Conservation (phyloP, 1,140 invertebrate species). For the Hyphantria cunea region DNA sequence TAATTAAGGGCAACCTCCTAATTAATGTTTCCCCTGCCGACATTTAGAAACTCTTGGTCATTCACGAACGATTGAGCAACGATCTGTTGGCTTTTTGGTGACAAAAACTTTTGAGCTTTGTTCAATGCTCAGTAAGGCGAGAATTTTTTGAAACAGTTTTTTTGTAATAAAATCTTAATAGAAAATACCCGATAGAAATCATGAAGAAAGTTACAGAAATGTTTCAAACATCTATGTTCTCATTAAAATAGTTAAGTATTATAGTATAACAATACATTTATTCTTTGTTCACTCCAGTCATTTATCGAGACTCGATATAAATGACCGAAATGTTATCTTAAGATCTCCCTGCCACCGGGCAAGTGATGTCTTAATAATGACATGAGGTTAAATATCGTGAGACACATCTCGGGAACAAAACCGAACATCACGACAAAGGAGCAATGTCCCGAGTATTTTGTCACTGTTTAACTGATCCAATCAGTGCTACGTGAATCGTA, state of each 20-base stretch:
- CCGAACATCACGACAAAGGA: constrained; percentile 66
- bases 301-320: constrained; percentile 61
- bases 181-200: not conserved
- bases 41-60: constrained; percentile 30
- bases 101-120: constrained; percentile 12
- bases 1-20: constrained; percentile 68
- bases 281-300: constrained; percentile 41
- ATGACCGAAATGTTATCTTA: constrained; percentile 69
- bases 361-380: constrained; percentile 81
- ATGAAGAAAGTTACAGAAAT: not conserved
- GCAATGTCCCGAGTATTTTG: constrained; percentile 70
- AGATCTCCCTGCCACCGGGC: constrained; percentile 74
- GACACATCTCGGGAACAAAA: constrained; percentile 68
- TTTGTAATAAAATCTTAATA: too few relatives aligned
- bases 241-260: constrained; percentile 24
- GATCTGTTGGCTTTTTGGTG: constrained; percentile 31
- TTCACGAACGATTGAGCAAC: constrained; percentile 45
- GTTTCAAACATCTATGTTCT: constrained; percentile 7
- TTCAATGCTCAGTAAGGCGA: constrained; percentile 4
- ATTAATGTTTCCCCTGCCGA: constrained; percentile 58
- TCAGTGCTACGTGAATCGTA: constrained; percentile 43
- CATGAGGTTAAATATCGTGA: constrained; percentile 73
- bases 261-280: constrained; percentile 27
- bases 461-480: constrained; percentile 77
- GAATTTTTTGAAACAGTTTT: constrained; percentile 1